Conservation (phyloP, 1,140 invertebrate genomes). For the Neotoxoptera formosana region DNA sequence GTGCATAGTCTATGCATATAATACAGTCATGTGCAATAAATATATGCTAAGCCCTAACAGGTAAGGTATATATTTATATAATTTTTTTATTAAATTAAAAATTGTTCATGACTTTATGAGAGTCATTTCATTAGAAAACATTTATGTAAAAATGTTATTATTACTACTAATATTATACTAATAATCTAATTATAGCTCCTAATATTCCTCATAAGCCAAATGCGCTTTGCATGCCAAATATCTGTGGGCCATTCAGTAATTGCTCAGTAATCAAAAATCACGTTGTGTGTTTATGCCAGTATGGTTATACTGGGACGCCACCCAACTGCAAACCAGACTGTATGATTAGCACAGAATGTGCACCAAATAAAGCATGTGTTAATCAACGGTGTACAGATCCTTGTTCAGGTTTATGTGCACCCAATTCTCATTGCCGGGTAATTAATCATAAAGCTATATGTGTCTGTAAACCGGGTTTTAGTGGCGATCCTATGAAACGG, state of each 20-base stretch:
- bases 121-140: background rate
- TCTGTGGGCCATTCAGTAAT: slow-evolving; percentile 74
- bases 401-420: slow-evolving; percentile 71
- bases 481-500: slow-evolving; percentile 73
- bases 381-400: slow-evolving; percentile 72
- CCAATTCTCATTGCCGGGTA: slow-evolving; percentile 70
- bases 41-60: background rate
- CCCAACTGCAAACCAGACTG: slow-evolving; percentile 71
- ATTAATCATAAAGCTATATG: slow-evolving; percentile 74
- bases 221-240: slow-evolving; percentile 70
- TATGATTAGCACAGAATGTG: slow-evolving; percentile 71
- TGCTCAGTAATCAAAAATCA: slow-evolving; percentile 68
- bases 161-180: slow-evolving; percentile 13
- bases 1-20: background rate
- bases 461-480: slow-evolving; percentile 69
- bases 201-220: slow-evolving; percentile 59
- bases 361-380: slow-evolving; percentile 69
- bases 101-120: background rate
- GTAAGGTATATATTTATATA: background rate
- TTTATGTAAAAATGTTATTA: background rate
- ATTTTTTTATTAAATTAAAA: background rate
- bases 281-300: slow-evolving; percentile 72
- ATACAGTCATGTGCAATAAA: background rate
- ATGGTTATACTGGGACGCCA: slow-evolving; percentile 69
- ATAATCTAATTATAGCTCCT: slow-evolving; percentile 39